A percentile compares a stretch with the other conserved stretches of the same genome.
These are phyloP conservation scores for Xiphophorus birchmanni DNA, from an alignment of 2,797 vertebrate species.

Conservation along the genomic window DNA sequence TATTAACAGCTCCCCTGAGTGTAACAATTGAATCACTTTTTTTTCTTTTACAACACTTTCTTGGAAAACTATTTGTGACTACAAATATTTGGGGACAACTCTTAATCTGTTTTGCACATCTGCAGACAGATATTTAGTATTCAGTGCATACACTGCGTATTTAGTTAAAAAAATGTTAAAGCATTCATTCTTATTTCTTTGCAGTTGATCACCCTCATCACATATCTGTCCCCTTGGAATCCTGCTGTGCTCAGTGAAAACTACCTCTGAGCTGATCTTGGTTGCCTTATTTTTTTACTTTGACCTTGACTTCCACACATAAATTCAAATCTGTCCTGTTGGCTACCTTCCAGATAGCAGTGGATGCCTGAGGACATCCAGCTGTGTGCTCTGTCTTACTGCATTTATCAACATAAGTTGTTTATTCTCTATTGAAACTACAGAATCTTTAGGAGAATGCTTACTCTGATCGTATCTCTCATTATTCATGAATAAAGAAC, in stretches of 20 bases:
- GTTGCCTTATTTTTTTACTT: constrained; percentile 4
- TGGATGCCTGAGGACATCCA: constrained; percentile 45
- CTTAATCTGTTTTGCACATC: too few relatives aligned
- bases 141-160: too few relatives aligned
- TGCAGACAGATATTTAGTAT: too few relatives aligned
- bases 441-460: constrained; percentile 8
- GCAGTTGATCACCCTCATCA: background rate
- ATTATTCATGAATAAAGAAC: constrained; percentile 2
- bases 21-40: too few relatives aligned
- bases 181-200: too few relatives aligned
- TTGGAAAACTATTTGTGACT: too few relatives aligned
- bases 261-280: background rate
- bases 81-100: too few relatives aligned
- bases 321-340: constrained; percentile 32
- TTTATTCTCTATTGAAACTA: constrained; percentile 22
- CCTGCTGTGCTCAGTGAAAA: background rate
- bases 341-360: constrained; percentile 51
- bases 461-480: background rate
- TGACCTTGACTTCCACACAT: constrained; percentile 48
- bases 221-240: background rate
- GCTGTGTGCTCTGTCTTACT: constrained; percentile 44
- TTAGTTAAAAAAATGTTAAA: too few relatives aligned
- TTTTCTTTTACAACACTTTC: too few relatives aligned
- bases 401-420: constrained; percentile 27
- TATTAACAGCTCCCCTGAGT: too few relatives aligned